Base-by-base conservation (phyloP, 2,888 invertebrate genomes). In the Lithophane leautieri region DNA sequence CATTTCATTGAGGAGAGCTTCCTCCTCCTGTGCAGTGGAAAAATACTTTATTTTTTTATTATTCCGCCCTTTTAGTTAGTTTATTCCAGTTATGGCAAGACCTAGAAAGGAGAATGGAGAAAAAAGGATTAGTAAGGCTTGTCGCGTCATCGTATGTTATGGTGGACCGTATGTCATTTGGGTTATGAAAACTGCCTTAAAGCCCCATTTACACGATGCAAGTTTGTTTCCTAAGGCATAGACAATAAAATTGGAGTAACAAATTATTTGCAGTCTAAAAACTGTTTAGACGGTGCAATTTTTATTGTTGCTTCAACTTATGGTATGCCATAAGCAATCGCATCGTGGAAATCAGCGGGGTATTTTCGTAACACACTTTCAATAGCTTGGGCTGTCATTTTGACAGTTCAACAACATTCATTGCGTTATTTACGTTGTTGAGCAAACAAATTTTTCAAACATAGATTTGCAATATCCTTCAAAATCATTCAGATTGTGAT, bases 1-100 rank as follows among this genome's bases (percentile, higher is more conserved):
- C 99, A 99, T 99, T 95, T 99, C 99, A 92, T 99, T 99, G 25
- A 99, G 96, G 70, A 99, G 97, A 0, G 99, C 99, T 92, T 99
- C 99, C 94, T 99, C 99, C 93, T 99, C 99, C 97, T 98, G 93
- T 79, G 89, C 88, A 75, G 65, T 79, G 73, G 79, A 67, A 66
- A 72, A 72, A 75, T 79, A 73, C 81, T 80, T 70, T 77, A 72
- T 76, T 77, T 62, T 77, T 74, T 77, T 79, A 76, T 77, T 81
- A 82, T 76, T 70, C 75, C 69, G 80, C 73, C 69, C 65, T 69
- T 81, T 82, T 81, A 62, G 70, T 63, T 65, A 76, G 67, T 74
- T 77, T 58, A 72, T 73, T 73, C 77, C 77, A 63, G 58, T 42
- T 67, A 70, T 73, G 70, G 79, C 70, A 76, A 79, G 84, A 89